Base-by-base conservation (phyloP, 1,140 invertebrate species). In the Oryzaephilus surinamensis region DNA sequence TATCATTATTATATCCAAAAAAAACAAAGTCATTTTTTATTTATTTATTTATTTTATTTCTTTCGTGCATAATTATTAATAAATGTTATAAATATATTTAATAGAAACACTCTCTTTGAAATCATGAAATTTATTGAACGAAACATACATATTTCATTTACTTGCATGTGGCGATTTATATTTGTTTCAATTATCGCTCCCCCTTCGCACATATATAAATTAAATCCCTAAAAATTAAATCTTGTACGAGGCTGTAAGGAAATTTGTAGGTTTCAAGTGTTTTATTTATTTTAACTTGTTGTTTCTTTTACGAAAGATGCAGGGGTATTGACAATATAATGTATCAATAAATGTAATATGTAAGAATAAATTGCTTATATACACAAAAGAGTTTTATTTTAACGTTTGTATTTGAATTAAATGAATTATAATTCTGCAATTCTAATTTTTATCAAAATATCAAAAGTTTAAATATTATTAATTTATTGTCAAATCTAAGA, bases 351-450 rank as follows among this genome's bases (percentile, higher is more conserved):
- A 52, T 52, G 50, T 52, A 52, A 19, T 38, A 39, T 52, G 41
- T 52, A 52, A 50, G 46, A 52, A 52, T 52, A 52, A 52, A 52
- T 44, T 52, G 50, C 50, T 52, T 52, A 41, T 52, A 49, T 45
- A 52, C 44, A 52, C n/a, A 16, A 32, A 16, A 23, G 19, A 23
- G 17, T 35, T 35, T 35, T 23, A 35, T 26, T 23, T 32, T 32
- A 32, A 32, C n/a, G n/a, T n/a, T n/a, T n/a, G n/a, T n/a, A n/a
- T n/a, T n/a, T n/a, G n/a, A n/a, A n/a, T n/a, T n/a, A n/a, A n/a
- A n/a, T n/a, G n/a, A n/a, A n/a, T n/a, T n/a, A n/a, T n/a, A n/a
- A n/a, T n/a, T n/a, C n/a, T n/a, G n/a, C n/a, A n/a, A n/a, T n/a
- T n/a, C n/a, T n/a, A n/a, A n/a, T n/a, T n/a, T n/a, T n/a, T n/a